A percentile compares a stretch with the other conserved stretches of the same genome.
Conservation (phyloP, 2,113 vertebrate genomes). For the Seriola rivoliana region DNA sequence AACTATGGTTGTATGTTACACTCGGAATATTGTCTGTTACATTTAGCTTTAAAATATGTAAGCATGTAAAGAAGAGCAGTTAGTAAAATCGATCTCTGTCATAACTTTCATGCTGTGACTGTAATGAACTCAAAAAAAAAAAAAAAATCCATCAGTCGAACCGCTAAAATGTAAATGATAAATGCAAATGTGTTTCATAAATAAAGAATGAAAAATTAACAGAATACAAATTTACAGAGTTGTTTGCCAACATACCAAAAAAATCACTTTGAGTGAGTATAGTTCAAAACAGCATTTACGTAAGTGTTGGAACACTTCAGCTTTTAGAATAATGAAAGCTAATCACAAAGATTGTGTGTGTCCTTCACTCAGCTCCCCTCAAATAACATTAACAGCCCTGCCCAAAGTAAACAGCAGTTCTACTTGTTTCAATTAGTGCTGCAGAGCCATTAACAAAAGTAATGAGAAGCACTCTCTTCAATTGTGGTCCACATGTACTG, state of each 20-base stretch:
- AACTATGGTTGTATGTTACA: neutral
- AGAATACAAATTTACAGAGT: conserved; percentile 18
- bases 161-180: conserved; percentile 15
- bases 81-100: neutral
- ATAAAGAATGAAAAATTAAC: conserved; percentile 42
- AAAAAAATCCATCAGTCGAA: neutral
- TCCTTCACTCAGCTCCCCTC: conserved; percentile 42
- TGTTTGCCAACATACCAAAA: conserved; percentile 38
- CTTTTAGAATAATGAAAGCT: conserved; percentile 67
- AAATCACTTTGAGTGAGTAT: conserved; percentile 9
- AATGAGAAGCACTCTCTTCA: conserved; percentile 52
- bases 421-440: conserved; percentile 69
- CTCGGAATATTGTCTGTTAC: neutral
- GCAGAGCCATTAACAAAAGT: conserved; percentile 50
- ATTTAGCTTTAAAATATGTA: conserved; percentile 6
- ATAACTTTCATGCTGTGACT: neutral
- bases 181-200: conserved; percentile 35
- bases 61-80: neutral
- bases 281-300: conserved; percentile 23
- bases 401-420: conserved; percentile 35
- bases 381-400: conserved; percentile 53
- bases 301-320: conserved; percentile 26
- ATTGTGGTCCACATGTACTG: conserved; percentile 18
- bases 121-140: neutral
- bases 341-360: conserved; percentile 55